A percentile compares a stretch with the other conserved stretches of the same genome.
These are phyloP conservation scores for Aquatica leii DNA, from an alignment of 2,888 invertebrate genomes.

Conservation along the genomic window DNA sequence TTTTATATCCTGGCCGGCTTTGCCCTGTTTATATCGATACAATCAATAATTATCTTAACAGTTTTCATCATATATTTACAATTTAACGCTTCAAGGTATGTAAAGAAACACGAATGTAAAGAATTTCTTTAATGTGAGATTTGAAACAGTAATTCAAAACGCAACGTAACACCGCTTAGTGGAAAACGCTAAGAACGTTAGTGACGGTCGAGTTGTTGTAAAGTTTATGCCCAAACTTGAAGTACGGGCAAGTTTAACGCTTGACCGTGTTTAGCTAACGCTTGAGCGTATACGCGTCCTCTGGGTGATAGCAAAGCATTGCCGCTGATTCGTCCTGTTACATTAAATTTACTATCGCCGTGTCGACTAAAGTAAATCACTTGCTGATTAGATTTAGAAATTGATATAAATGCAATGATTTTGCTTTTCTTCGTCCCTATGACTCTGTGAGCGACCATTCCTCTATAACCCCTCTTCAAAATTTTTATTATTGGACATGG, in stretches of 20 bases:
- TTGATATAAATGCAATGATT: conserved; percentile 88
- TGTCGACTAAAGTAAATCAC: conserved; percentile 93
- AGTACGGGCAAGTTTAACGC: conserved; percentile 74
- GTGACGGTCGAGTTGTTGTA: conserved; percentile 85
- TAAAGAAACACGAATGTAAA: conserved; percentile 83
- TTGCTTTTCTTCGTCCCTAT: conserved; percentile 83
- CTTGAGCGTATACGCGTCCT: conserved; percentile 80
- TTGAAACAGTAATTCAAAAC: conserved; percentile 92
- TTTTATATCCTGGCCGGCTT: conserved; percentile 85
- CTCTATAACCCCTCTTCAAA: conserved; percentile 69
- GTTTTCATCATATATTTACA: conserved; percentile 88
- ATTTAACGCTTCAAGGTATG: conserved; percentile 93
- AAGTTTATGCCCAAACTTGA: conserved; percentile 89
- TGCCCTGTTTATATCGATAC: conserved; percentile 89
- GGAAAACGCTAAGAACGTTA: conserved; percentile 85
- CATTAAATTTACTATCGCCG: conserved; percentile 92
- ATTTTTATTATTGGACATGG: conserved; percentile 64
- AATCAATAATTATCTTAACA: conserved; percentile 84
- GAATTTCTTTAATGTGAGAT: conserved; percentile 75
- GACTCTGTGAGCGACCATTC: conserved; percentile 75
- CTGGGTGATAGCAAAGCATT: conserved; percentile 85
- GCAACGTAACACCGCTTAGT: conserved; percentile 91
- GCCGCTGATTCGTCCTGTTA: conserved; percentile 89
- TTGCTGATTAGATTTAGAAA: conserved; percentile 83
- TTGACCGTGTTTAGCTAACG: conserved; percentile 76